Evolutionary conservation across 2,113 vertebrate genomes (phyloP).

Genomic region (Pelecanoides urinatrix): DNA sequence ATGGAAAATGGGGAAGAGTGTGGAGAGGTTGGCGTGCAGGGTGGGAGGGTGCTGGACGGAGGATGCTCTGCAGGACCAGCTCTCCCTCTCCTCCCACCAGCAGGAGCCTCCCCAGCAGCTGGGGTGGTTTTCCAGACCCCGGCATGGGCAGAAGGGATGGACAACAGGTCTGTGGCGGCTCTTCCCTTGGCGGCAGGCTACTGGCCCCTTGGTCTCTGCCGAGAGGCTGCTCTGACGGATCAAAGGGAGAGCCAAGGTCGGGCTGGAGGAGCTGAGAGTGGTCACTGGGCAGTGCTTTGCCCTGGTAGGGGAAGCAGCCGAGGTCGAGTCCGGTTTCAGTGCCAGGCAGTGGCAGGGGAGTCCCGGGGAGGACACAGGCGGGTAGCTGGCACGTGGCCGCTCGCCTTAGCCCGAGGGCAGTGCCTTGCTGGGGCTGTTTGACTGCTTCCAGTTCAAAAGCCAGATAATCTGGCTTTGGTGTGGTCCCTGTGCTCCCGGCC

Average conservation of each 20-base stretch:
- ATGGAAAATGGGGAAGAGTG: accelerated
- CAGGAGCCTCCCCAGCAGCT: background rate
- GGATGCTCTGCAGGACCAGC: background rate
- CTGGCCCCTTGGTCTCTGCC: background rate
- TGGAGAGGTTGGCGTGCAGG: accelerated
- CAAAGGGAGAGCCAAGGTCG: background rate
- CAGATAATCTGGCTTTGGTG: background rate
- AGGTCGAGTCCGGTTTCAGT: accelerated
- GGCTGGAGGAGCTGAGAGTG: background rate
- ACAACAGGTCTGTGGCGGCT: background rate
- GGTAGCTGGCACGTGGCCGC: accelerated
- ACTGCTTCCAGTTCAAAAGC: background rate
- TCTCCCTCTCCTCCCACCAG: background rate
- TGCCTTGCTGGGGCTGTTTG: background rate
- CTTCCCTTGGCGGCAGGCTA: too few relatives aligned
- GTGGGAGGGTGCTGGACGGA: background rate
- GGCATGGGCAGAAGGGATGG: background rate
- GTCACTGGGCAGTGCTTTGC: accelerated
- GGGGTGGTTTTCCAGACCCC: background rate
- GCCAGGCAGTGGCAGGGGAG: background rate
- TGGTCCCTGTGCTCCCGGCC: background rate
- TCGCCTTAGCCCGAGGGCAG: background rate
- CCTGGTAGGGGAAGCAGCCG: background rate
- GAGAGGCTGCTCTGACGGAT: background rate
- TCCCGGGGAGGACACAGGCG: accelerated